These are phyloP conservation scores for Tenthredo mesomela DNA, from an alignment of 2,888 invertebrate genomes.

Conservation along the genomic window DNA sequence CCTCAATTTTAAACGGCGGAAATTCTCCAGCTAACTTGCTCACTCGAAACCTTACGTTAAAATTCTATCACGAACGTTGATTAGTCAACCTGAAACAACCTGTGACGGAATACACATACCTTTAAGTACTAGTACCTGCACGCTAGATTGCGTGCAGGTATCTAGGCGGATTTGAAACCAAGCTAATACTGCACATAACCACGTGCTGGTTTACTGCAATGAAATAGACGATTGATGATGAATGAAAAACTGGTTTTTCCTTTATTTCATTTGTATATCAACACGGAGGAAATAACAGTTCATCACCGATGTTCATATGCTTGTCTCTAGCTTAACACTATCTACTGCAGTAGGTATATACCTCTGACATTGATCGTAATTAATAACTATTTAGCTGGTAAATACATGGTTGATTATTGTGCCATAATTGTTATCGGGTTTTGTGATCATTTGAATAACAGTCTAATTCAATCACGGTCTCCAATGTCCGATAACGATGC, in stretches of 20 bases:
- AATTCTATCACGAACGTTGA: not conserved
- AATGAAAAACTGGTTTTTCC: not conserved
- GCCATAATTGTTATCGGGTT: constrained; percentile 25
- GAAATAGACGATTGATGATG: not conserved
- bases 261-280: not conserved
- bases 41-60: constrained; percentile 30
- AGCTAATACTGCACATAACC: not conserved
- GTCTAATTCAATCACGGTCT: constrained; percentile 12
- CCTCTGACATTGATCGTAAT: not conserved
- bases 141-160: constrained; percentile 27
- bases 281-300: not conserved
- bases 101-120: not conserved
- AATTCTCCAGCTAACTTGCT: not conserved
- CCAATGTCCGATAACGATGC: constrained; percentile 42
- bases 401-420: constrained; percentile 24
- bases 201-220: not conserved
- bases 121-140: not conserved
- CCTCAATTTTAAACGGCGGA: constrained; percentile 18
- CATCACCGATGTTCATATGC: not conserved
- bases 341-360: too few relatives aligned
- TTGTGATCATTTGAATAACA: constrained; percentile 45
- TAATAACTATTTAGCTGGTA: constrained; percentile 3
- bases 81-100: not conserved
- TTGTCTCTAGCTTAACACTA: too few relatives aligned
- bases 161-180: not conserved